Percentiles rank a stretch among this genome's conserved stretches.
These are phyloP conservation scores for Apeira syringaria DNA, from an alignment of 2,888 invertebrate species.

Conservation along the genomic window DNA sequence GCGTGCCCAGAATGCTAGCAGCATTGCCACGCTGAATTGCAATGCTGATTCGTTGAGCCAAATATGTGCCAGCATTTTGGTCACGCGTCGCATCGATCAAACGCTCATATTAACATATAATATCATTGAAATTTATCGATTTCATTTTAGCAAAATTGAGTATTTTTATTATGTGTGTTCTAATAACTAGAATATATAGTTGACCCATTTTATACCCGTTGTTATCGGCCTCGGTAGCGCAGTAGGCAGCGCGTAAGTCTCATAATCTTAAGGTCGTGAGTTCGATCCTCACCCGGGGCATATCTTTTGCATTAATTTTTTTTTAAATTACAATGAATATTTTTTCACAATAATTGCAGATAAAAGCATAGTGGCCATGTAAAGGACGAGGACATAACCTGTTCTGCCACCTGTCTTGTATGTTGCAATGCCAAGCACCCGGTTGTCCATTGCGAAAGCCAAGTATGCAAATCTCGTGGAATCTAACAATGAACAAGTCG, in stretches of 20 bases:
- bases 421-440: constrained; percentile 23
- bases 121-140: no score
- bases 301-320: constrained; percentile 33
- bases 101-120: no score
- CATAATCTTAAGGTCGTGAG: constrained; percentile 97
- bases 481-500: constrained; percentile 55
- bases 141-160: no score
- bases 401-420: constrained; percentile 37
- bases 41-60: no score
- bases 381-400: constrained; percentile 23
- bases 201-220: constrained; percentile 26
- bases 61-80: no score
- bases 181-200: no score
- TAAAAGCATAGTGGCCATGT: neutral
- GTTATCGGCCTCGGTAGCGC: constrained; percentile 88
- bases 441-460: constrained; percentile 41
- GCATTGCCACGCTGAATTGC: no score
- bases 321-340: no score
- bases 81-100: no score
- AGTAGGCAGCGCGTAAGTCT: constrained; percentile 96
- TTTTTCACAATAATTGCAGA: no score
- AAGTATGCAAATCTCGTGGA: constrained; percentile 54
- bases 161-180: no score
- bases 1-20: no score
- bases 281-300: constrained; percentile 97